These are phyloP conservation scores for Drosophila sp. DNA, from an alignment of 1,140 invertebrate genomes.

Conservation along the genomic window DNA sequence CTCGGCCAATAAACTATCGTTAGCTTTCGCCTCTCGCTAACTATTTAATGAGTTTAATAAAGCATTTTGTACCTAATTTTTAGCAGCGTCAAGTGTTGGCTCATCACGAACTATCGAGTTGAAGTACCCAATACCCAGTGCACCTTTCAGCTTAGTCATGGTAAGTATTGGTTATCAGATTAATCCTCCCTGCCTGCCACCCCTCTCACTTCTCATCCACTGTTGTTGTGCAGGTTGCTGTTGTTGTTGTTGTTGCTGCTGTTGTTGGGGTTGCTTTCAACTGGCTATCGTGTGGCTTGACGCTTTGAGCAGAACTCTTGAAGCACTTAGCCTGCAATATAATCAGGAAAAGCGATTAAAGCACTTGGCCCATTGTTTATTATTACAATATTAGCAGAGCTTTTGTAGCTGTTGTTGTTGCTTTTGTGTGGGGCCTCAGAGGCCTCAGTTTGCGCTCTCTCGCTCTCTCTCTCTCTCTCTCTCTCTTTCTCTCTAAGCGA, in stretches of 20 bases:
- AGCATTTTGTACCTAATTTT: constrained; percentile 47
- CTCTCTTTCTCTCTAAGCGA: constrained; percentile 32
- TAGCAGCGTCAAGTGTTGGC: constrained; percentile 26
- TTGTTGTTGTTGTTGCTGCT: too few species aligned
- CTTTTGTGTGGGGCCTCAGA: constrained; percentile 11
- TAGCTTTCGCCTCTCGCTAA: not conserved
- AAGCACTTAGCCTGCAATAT: constrained; percentile 75
- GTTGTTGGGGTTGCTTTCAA: not conserved
- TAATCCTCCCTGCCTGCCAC: constrained; percentile 29
- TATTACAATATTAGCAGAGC: constrained; percentile 81
- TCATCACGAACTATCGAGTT: constrained; percentile 48
- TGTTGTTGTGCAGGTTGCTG: too few species aligned
- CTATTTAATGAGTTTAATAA: constrained; percentile 17
- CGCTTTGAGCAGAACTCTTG: constrained; percentile 32
- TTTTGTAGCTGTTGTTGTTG: constrained; percentile 61
- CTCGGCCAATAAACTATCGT: not conserved
- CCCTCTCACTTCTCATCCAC: too few species aligned
- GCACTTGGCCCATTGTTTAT: constrained; percentile 80
- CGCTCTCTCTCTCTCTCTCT: too few species aligned
- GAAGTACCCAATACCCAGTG: constrained; percentile 25
- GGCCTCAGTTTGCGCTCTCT: constrained; percentile 40
- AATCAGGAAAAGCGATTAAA: constrained; percentile 81
- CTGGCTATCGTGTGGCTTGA: constrained; percentile 37
- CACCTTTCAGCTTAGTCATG: constrained; percentile 53
- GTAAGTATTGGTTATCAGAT: constrained; percentile 54